phyloP scores from a whole-genome alignment of 2,888 invertebrate genomes.

The Phanerotoma sp. region DNA sequence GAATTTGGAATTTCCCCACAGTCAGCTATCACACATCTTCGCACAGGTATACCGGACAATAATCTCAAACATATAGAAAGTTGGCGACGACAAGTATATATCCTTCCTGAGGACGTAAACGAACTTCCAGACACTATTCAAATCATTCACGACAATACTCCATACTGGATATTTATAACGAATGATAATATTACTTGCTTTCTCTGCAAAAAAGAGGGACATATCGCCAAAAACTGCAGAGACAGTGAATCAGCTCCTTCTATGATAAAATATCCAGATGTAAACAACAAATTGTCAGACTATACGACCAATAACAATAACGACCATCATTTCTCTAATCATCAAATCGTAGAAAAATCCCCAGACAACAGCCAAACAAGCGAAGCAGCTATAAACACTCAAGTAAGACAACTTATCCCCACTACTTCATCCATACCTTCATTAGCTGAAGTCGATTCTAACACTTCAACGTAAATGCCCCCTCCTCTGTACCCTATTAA shows the following conservation, averaged over 20 bases:
- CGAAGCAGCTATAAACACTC: too few relatives aligned
- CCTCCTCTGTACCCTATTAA: too few relatives aligned
- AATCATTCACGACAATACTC: conserved; percentile 10
- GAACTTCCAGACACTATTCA: conserved; percentile 6
- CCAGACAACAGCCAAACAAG: too few relatives aligned
- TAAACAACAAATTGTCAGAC: not conserved
- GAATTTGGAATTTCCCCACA: not conserved
- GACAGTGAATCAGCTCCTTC: not conserved
- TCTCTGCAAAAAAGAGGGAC: conserved; percentile 18
- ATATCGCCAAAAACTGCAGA: conserved; percentile 4
- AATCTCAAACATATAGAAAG: conserved; percentile 6
- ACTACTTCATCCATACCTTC: too few relatives aligned
- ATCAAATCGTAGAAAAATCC: too few relatives aligned
- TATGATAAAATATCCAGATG: not conserved
- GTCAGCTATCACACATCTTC: not conserved
- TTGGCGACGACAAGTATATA: conserved; percentile 14
- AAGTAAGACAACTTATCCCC: too few relatives aligned
- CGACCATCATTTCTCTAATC: too few relatives aligned
- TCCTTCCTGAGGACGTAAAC: conserved; percentile 7
- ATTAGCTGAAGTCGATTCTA: too few relatives aligned
- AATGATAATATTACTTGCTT: conserved; percentile 11
- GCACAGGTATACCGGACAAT: not conserved
- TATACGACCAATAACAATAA: not conserved
- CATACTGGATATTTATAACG: conserved; percentile 2
- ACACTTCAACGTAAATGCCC: too few relatives aligned